These are phyloP conservation scores for Plectropomus leopardus DNA, from an alignment of 2,113 vertebrate genomes.

Conservation along the genomic window DNA sequence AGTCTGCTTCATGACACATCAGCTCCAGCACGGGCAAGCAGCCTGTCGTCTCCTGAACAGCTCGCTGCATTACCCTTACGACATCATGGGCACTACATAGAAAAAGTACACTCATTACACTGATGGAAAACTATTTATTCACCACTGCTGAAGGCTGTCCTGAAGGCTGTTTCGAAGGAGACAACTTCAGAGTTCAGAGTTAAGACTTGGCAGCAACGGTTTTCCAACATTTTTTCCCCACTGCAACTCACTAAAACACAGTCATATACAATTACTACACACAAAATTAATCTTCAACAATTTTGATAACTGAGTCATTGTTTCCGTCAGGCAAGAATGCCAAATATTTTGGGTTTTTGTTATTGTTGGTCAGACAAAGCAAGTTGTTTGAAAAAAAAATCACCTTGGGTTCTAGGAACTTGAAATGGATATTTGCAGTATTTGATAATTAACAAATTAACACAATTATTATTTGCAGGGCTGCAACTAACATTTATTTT, in stretches of 20 bases:
- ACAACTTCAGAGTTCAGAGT: not conserved
- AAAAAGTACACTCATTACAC: not conserved
- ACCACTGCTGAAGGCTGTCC: not conserved
- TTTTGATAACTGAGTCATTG: not conserved
- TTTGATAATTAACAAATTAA: too few species aligned
- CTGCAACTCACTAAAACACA: not conserved
- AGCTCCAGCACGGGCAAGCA: slow-evolving; percentile 15
- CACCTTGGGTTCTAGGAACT: not conserved
- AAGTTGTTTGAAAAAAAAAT: not conserved
- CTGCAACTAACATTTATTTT: too few species aligned
- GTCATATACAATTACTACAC: not conserved
- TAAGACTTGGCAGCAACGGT: not conserved
- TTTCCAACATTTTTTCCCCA: not conserved
- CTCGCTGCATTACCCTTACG: not conserved
- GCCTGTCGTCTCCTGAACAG: slow-evolving; percentile 37
- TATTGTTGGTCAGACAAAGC: too few species aligned
- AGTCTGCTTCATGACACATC: slow-evolving; percentile 40
- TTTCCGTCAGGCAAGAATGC: not conserved
- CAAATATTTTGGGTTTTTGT: too few species aligned
- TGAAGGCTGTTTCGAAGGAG: not conserved
- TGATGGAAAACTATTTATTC: not conserved
- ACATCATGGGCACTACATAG: not conserved
- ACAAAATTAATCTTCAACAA: not conserved
- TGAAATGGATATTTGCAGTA: not conserved
- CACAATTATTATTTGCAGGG: too few species aligned